A percentile compares a stretch with the other conserved stretches of the same genome.
Evolutionary conservation across 1,140 invertebrate species (phyloP).

Genomic region (Bombyx mandarina): DNA sequence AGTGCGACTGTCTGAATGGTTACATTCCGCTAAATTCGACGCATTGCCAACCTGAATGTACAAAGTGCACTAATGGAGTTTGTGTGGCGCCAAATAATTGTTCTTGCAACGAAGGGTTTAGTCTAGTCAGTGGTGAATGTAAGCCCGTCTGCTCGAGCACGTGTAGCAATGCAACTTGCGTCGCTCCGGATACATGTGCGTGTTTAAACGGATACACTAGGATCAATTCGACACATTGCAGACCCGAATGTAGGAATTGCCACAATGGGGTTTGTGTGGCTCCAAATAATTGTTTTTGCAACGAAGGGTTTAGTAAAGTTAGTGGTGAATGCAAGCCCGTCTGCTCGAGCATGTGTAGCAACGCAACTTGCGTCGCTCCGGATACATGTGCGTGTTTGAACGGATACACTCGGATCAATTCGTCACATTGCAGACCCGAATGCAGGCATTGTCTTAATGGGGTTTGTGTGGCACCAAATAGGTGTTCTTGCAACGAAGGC

Average conservation of each 20-base stretch:
- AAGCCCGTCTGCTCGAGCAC: slow-evolving; percentile 45
- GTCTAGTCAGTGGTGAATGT: slow-evolving; percentile 3
- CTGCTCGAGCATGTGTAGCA: slow-evolving; percentile 14
- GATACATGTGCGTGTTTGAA: slow-evolving; percentile 36
- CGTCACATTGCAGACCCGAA: slow-evolving; percentile 20
- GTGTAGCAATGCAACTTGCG: slow-evolving; percentile 71
- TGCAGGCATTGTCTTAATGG: slow-evolving; percentile 63
- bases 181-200: slow-evolving; percentile 60
- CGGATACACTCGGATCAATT: slow-evolving; percentile 38
- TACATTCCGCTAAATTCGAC: slow-evolving; percentile 34
- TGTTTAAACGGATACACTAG: slow-evolving; percentile 68
- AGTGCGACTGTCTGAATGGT: slow-evolving; percentile 68
- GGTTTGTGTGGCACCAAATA: slow-evolving; percentile 72
- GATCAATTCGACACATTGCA: slow-evolving; percentile 18
- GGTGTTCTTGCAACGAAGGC: slow-evolving; percentile 66
- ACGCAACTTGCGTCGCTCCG: slow-evolving; percentile 25
- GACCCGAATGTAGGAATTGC: slow-evolving; percentile 33
- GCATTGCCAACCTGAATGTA: slow-evolving; percentile 33
- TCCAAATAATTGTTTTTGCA: slow-evolving; percentile 73
- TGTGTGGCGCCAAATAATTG: slow-evolving; percentile 28
- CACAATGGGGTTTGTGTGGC: slow-evolving; percentile 71
- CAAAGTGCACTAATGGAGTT: slow-evolving; percentile 53
- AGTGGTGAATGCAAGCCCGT: slow-evolving; percentile 23
- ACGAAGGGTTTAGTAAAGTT: slow-evolving; percentile 38
- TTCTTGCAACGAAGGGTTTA: slow-evolving; percentile 16